These are phyloP conservation scores for Trissolcus japonicus DNA, from an alignment of 2,888 invertebrate species.

Conservation along the genomic window DNA sequence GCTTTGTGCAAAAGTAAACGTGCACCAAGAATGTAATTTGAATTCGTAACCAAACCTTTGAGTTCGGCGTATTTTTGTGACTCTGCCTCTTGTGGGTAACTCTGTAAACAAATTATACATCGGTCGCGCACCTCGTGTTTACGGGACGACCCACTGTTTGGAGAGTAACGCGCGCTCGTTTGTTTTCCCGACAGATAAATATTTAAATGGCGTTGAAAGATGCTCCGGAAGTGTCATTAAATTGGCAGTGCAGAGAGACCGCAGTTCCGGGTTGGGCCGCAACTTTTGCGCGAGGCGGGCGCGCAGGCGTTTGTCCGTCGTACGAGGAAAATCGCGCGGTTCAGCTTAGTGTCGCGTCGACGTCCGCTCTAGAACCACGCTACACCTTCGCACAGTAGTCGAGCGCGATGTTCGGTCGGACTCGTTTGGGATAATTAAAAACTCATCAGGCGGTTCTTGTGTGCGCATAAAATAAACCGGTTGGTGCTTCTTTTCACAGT, in stretches of 20 bases:
- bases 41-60: too few species aligned
- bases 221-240: conserved; percentile 52
- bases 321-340: conserved; percentile 58
- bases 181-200: conserved; percentile 41
- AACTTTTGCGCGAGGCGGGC: conserved; percentile 2
- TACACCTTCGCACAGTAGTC: conserved; percentile 19
- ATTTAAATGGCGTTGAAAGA: conserved; percentile 49
- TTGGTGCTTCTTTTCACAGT: conserved; percentile 20
- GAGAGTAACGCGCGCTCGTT: conserved; percentile 17
- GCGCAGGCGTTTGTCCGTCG: conserved; percentile 72
- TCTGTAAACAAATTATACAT: conserved; percentile 2
- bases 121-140: too few species aligned
- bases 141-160: background rate
- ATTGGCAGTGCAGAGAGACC: conserved; percentile 46
- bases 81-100: background rate
- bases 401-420: conserved; percentile 38
- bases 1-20: too few species aligned
- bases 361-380: conserved; percentile 61
- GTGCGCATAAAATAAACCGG: conserved; percentile 5
- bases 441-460: conserved; percentile 17
- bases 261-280: conserved; percentile 43
- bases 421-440: conserved; percentile 36
- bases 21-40: too few species aligned
- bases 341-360: conserved; percentile 72
- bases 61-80: too few species aligned